Evolutionary conservation across 2,113 vertebrate genomes (phyloP).

Genomic region (Ibidorhyncha struthersii): DNA sequence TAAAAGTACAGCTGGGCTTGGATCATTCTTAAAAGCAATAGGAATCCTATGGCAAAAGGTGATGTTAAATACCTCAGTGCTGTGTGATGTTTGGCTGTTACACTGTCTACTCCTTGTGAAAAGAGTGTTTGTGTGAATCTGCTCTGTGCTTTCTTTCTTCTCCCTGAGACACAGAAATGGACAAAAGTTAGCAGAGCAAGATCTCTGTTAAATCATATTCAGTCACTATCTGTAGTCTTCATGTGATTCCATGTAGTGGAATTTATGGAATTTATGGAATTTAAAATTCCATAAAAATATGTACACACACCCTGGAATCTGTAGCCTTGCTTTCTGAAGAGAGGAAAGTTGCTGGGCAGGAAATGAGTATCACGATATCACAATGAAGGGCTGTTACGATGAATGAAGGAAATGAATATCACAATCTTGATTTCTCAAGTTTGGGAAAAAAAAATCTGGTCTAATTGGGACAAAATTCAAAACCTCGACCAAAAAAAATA

Average conservation of each 20-base stretch:
- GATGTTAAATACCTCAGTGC: not conserved
- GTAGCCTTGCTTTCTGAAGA: not conserved
- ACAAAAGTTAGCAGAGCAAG: not conserved
- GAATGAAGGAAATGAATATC: not conserved
- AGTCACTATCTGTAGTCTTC: not conserved
- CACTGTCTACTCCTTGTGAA: fast-evolving
- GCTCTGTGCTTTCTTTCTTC: not conserved
- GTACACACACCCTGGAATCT: not conserved
- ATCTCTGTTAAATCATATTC: not conserved
- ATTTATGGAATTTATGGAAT: no score
- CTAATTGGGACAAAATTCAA: not conserved
- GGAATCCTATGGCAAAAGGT: not conserved
- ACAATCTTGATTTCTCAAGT: not conserved
- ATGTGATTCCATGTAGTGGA: not conserved
- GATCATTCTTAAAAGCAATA: not conserved
- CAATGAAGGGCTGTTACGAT: not conserved
- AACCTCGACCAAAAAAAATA: not conserved
- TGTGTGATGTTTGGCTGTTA: not conserved
- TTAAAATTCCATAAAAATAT: not conserved
- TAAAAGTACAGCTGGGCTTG: not conserved
- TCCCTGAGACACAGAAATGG: not conserved
- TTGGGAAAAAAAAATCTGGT: not conserved
- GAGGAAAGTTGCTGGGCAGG: not conserved
- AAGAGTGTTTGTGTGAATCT: not conserved
- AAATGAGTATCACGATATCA: not conserved